Evolutionary conservation across 2,888 invertebrate species (phyloP), one percentile per base, ranked within the genome.

Genomic region (Cantharis lateralis): DNA sequence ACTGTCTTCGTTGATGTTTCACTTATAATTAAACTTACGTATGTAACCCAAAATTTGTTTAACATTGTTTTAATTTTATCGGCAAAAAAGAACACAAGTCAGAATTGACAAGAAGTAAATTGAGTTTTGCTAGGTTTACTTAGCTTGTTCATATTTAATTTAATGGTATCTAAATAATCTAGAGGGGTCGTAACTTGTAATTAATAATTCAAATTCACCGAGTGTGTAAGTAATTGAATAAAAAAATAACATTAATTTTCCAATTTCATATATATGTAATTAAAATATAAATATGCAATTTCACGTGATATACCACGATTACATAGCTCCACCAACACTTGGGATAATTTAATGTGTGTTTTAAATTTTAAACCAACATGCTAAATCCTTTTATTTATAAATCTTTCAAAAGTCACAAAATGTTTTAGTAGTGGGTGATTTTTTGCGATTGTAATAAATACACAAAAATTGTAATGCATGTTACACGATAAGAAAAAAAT

Each of bases 221-320:
- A 48, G n/a, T 48, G n/a, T 48, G 7, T 48, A n/a, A 48, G n/a
- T 48, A 48, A 48, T 48, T 48, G n/a, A 48, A 48, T 48, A n/a
- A n/a, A n/a, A 48, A 48, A 48, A 48, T 48, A 48, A 48, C 32
- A 32, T 32, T 32, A 32, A 48, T 48, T n/a, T 48, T n/a, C n/a
- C 48, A 48, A 48, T 48, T 48, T 2, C 48, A 48, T n/a, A n/a
- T 48, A 26, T 48, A n/a, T 32, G 13, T 32, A 32, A 48, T 48
- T 48, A 48, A 48, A 48, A 48, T 48, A 48, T 48, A 48, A 48
- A n/a, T n/a, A 48, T 68, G 24, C n/a, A 72, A 68, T 72, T 68
- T 72, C 64, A 15, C 72, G 72, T 72, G 72, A 72, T 61, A 68
- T 72, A 48, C 24, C 66, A 68, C 72, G 66, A 72, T 72, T 72